Base-by-base conservation (phyloP, 1,140 invertebrate genomes). In the Dolichoris vasculosae region DNA sequence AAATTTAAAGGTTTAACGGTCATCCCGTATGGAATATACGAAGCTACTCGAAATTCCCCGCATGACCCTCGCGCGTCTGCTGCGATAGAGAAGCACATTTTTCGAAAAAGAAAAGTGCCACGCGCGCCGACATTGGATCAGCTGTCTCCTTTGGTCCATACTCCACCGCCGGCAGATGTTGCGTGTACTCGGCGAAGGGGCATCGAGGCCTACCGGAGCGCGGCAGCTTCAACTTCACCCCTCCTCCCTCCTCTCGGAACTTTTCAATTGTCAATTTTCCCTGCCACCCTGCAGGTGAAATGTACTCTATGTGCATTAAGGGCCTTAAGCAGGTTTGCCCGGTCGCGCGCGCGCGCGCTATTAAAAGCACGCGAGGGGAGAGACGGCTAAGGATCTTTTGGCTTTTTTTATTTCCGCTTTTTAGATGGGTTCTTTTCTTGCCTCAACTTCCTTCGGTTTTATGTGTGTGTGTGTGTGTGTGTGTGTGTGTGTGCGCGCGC, bases 281-380 rank as follows among this genome's bases (percentile, higher is more conserved):
- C 89, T 87, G 91, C 90, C 91, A 89, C 89, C 88, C 89, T 88
- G 91, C 91, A 92, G 91, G 91, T 92, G 91, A 91, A 88, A 92
- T 90, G 88, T 87, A 78, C 87, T 87, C 78, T 77, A 78, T 86
- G 86, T 81, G 83, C 85, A 80, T 40, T 71, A 48, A 48, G 69
- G 69, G 81, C 46, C 82, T 43, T 40, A 63, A 30, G 69, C 81
- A 82, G 67, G 64, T 75, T 51, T 82, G 23, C 59, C 55, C 59
- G n/a, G 23, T 38, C 51, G 59, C 75, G 75, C 43, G 67, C 69
- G 67, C 69, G 80, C 43, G 46, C 64, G 30, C n/a, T 64, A 40
- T 78, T 59, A 51, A 78, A 59, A 67, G 59, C 63, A 38, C 20
- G 40, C 35, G 78, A 76, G 79, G 77, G 67, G 84, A 85, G 84